Base-by-base conservation (phyloP, 2,888 invertebrate species). In the Mythimna impura region DNA sequence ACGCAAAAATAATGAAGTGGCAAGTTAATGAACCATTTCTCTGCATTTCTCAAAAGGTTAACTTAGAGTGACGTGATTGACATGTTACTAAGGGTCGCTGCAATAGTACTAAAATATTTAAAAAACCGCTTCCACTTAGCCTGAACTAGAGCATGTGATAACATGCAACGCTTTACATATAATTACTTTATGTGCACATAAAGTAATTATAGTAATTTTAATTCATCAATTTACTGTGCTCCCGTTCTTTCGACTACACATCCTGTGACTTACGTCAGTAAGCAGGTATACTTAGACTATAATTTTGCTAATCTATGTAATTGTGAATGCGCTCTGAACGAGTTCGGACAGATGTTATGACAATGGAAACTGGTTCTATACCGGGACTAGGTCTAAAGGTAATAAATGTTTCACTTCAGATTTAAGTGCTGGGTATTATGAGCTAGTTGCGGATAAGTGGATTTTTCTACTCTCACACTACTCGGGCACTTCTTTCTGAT, bases 331-430 rank as follows among this genome's bases (percentile, higher is more conserved):
- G 64, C 57, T 71, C 68, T 62, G 64, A 76, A 72, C 81, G 64
- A 70, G 77, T 70, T 55, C 36, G 36, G 68, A 73, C 64, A 71
- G 73, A 78, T 72, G 72, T 34, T 69, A 72, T 69, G 72, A 81
- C 78, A 83, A 83, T 81, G 63, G 66, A 22, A 78, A 81, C 81
- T 68, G 78, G 78, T 81, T 83, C 54, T 64, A 3, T 17, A 67
- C 73, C 52, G 43, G 71, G 72, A 73, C 55, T 73, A 50, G 71
- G 71, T 70, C 73, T 68, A 50, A 68, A 64, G 52, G 66, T 80
- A 80, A 80, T 67, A 64, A 60, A 70, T 81, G 76, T 60, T 76
- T 66, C 50, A 62, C 64, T 73, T 67, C 14, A 62, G 66, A 80
- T 66, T 80, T 80, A 71, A 76, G 68, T 76, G 52, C 50, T 60